phyloP scores from a whole-genome alignment of 2,888 invertebrate genomes.

The Drosophila multiciliata region DNA sequence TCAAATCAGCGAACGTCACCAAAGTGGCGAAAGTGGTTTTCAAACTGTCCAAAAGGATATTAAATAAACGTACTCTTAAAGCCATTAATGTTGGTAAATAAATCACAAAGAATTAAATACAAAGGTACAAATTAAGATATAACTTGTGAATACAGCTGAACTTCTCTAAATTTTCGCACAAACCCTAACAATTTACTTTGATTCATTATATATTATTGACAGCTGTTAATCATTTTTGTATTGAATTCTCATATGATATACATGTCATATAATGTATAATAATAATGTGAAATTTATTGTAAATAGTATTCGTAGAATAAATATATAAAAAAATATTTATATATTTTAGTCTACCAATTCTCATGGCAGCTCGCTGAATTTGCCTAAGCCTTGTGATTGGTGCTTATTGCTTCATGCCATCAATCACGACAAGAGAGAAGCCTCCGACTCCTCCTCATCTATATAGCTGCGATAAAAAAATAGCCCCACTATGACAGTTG shows the following conservation, averaged over 20 bases:
- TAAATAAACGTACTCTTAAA: neutral
- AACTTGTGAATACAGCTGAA: neutral
- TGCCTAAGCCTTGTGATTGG: conserved; percentile 1
- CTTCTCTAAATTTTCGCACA: neutral
- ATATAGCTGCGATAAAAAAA: neutral
- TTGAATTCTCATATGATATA: neutral
- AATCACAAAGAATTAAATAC: neutral
- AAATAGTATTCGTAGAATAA: neutral
- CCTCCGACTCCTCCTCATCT: neutral
- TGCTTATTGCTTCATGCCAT: conserved; percentile 49
- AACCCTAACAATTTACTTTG: neutral
- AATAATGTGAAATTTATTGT: neutral
- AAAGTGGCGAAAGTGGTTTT: neutral
- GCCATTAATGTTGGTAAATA: neutral
- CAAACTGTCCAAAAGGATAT: conserved; percentile 6
- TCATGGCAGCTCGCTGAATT: neutral
- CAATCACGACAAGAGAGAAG: conserved; percentile 39
- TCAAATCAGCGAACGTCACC: conserved; percentile 42
- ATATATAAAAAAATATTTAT: neutral
- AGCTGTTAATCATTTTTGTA: neutral
- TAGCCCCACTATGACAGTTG: neutral
- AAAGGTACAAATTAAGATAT: neutral
- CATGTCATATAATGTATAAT: neutral
- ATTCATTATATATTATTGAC: neutral
- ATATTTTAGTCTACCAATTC: neutral